These are phyloP conservation scores for Chaetophractus vellerosus DNA, from an alignment of 2,797 vertebrate genomes.

Conservation along the genomic window DNA sequence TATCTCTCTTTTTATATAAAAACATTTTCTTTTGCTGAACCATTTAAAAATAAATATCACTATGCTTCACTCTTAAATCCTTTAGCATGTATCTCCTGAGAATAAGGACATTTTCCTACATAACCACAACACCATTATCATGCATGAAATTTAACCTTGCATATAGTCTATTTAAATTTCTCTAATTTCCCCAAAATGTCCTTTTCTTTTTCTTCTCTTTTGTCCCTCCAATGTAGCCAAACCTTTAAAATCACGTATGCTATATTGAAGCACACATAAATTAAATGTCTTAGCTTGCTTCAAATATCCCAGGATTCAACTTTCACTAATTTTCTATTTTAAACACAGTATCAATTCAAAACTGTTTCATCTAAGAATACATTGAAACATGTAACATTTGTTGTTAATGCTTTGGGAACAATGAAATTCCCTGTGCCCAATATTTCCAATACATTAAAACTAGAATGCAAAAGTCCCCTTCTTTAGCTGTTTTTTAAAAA, in stretches of 20 bases:
- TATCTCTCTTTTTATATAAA: not conserved
- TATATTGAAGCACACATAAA: not conserved
- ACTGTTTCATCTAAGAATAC: slow-evolving; percentile 12
- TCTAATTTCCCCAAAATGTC: not conserved
- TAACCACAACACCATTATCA: not conserved
- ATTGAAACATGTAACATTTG: slow-evolving; percentile 36
- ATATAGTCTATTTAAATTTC: not conserved
- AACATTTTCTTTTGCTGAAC: slow-evolving; percentile 15
- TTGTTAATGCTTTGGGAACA: slow-evolving; percentile 29
- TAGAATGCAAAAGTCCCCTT: not conserved
- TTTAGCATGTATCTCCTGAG: not conserved
- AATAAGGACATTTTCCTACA: not conserved
- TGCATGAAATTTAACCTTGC: slow-evolving; percentile 10
- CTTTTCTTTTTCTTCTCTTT: not conserved
- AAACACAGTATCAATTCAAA: slow-evolving; percentile 12
- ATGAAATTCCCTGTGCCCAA: not conserved
- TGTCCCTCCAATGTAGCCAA: not conserved
- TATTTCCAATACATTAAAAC: not conserved
- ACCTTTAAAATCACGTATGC: not conserved
- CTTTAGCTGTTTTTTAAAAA: slow-evolving; percentile 1
- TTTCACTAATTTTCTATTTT: slow-evolving; percentile 54
- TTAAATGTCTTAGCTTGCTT: slow-evolving; percentile 46
- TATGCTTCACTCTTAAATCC: not conserved
- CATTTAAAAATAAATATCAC: not conserved
- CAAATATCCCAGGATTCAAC: slow-evolving; percentile 34